These are phyloP conservation scores for Nomada ferruginata DNA, from an alignment of 2,888 invertebrate genomes.

Conservation along the genomic window DNA sequence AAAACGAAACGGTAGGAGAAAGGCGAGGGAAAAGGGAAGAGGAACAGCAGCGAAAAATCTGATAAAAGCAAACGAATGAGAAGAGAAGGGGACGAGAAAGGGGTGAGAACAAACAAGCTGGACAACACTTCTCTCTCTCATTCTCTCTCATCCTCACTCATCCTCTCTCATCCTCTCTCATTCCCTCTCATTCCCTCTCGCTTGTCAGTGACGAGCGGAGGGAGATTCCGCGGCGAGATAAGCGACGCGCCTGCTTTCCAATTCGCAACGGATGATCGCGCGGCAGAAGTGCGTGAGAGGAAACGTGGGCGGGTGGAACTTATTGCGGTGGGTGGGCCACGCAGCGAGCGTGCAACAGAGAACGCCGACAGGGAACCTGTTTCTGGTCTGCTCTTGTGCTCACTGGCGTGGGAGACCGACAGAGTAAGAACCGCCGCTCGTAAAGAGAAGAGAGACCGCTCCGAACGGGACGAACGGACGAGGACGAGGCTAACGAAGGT, in stretches of 20 bases:
- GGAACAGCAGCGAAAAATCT: not conserved
- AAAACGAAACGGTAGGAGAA: no score
- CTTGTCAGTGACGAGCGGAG: constrained; percentile 19
- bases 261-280: constrained; percentile 78
- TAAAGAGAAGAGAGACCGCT: not conserved
- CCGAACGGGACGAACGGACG: not conserved
- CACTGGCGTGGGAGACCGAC: not conserved
- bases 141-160: no score
- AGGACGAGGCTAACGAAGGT: not conserved
- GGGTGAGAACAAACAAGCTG: no score
- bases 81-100: no score
- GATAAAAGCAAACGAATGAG: no score
- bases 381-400: constrained; percentile 22
- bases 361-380: constrained; percentile 45
- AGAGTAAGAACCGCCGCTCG: not conserved
- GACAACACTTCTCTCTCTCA: not conserved
- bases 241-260: constrained; percentile 73
- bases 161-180: no score
- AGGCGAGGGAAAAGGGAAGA: not conserved
- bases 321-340: constrained; percentile 77
- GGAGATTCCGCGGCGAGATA: constrained; percentile 62
- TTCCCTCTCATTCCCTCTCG: no score
- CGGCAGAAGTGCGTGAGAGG: constrained; percentile 74
- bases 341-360: constrained; percentile 61
- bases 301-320: constrained; percentile 79